A percentile compares a stretch with the other conserved stretches of the same genome.
phyloP scores from a whole-genome alignment of 2,797 vertebrate genomes.

The Danio kyathit region DNA sequence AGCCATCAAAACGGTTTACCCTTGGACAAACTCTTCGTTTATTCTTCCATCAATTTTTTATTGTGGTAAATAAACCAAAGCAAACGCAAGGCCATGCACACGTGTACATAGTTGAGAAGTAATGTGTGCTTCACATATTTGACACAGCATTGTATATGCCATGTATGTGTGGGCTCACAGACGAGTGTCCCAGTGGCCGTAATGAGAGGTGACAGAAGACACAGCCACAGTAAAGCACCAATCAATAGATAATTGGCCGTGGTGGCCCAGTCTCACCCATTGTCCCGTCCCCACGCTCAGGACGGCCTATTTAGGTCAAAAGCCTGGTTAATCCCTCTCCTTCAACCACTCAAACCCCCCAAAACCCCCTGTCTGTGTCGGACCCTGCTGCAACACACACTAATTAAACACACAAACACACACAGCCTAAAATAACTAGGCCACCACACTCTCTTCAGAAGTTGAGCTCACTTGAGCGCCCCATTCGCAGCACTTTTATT shows the following conservation, averaged over 20 bases:
- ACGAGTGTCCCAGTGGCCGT: conserved; percentile 59
- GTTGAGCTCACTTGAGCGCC: conserved; percentile 72
- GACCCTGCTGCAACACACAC: conserved; percentile 76
- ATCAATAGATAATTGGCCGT: conserved; percentile 90
- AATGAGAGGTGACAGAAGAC: conserved; percentile 82
- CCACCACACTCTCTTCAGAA: conserved; percentile 61
- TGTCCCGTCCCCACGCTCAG: conserved; percentile 78
- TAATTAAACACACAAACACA: conserved; percentile 83
- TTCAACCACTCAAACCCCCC: conserved; percentile 63
- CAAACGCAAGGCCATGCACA: conserved; percentile 20
- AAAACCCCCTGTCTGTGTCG: conserved; percentile 67
- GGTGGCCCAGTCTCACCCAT: conserved; percentile 66
- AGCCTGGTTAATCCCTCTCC: conserved; percentile 79
- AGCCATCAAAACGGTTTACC: neutral
- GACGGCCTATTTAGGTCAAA: conserved; percentile 92
- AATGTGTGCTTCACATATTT: conserved; percentile 1
- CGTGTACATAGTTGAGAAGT: neutral
- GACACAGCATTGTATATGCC: conserved; percentile 1
- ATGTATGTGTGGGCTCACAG: conserved; percentile 20
- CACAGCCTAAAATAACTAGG: conserved; percentile 61
- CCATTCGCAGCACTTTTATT: conserved; percentile 70
- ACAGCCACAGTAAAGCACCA: conserved; percentile 83
- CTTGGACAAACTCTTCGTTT: neutral
- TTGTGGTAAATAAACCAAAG: conserved; percentile 6
- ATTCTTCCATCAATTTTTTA: neutral